Conservation (phyloP, 2,888 invertebrate genomes). For the Cryptophagus acutangulus region DNA sequence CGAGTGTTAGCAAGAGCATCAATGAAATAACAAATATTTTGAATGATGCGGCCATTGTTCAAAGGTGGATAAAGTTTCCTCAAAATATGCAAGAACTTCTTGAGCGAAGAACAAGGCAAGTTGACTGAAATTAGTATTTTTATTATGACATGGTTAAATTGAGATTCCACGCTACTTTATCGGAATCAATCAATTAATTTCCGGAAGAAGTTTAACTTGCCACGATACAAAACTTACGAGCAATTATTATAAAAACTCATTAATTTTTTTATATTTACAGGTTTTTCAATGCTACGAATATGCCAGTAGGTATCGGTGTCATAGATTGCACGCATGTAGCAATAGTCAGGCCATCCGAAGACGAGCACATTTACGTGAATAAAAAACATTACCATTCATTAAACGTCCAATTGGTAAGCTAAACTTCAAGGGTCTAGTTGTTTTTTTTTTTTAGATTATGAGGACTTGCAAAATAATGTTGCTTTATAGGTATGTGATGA, state of each 20-base stretch:
- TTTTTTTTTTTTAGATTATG: not conserved
- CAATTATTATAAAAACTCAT: not conserved
- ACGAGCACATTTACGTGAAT: slow-evolving; percentile 32
- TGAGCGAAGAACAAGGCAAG: slow-evolving; percentile 11
- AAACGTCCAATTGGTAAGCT: slow-evolving; percentile 30
- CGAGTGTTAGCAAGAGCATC: slow-evolving; percentile 18
- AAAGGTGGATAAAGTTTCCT: slow-evolving; percentile 17
- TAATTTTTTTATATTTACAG: slow-evolving; percentile 5
- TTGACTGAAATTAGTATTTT: too few relatives aligned
- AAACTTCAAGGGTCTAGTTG: not conserved
- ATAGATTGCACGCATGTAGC: slow-evolving; percentile 33
- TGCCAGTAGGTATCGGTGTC: slow-evolving; percentile 25
- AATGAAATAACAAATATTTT: slow-evolving; percentile 14
- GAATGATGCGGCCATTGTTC: slow-evolving; percentile 11
- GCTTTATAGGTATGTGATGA: slow-evolving; percentile 11
- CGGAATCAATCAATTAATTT: too few relatives aligned
- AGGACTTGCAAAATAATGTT: not conserved
- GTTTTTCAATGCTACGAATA: slow-evolving; percentile 13
- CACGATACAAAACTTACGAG: not conserved
- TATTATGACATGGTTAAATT: too few relatives aligned
- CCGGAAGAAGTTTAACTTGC: too few relatives aligned
- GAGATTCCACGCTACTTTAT: too few relatives aligned
- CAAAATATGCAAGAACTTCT: slow-evolving; percentile 15
- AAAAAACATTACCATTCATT: slow-evolving; percentile 32
- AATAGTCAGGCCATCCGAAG: slow-evolving; percentile 25